Percentiles rank a stretch among this genome's conserved stretches.
Evolutionary conservation across 2,888 invertebrate genomes (phyloP).

Genomic region (Nasonia oneida): DNA sequence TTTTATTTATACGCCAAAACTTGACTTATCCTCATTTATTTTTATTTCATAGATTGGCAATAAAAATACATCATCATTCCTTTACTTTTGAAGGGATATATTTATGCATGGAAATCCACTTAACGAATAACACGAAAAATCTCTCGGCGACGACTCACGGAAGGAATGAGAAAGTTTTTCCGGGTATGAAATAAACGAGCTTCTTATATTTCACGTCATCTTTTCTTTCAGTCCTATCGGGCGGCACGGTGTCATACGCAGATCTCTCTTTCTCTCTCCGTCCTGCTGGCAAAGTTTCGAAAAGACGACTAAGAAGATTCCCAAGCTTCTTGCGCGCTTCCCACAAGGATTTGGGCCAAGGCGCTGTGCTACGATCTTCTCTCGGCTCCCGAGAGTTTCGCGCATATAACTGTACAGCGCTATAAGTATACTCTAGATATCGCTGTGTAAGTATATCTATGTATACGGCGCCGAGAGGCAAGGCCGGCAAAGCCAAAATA

Average conservation of each 20-base stretch:
- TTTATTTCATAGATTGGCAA: background rate
- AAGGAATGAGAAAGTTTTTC: constrained; percentile 38
- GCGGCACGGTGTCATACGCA: constrained; percentile 52
- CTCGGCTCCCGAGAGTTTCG: constrained; percentile 38
- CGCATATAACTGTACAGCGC: background rate
- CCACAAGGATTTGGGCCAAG: constrained; percentile 75
- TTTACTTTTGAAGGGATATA: background rate
- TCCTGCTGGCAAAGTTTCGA: constrained; percentile 38
- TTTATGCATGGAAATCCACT: background rate
- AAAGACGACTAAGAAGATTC: constrained; percentile 71
- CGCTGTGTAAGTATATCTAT: background rate
- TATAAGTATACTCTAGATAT: background rate
- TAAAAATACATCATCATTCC: background rate
- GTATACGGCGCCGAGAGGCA: constrained; percentile 25
- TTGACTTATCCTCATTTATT: background rate
- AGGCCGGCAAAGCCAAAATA: constrained; percentile 74
- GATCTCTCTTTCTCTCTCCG: constrained; percentile 37
- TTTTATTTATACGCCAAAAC: constrained; percentile 23
- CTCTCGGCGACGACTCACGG: background rate
- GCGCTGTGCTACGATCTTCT: constrained; percentile 46
- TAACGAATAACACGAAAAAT: background rate
- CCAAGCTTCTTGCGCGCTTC: constrained; percentile 72
- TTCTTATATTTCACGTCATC: constrained; percentile 30
- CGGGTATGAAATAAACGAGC: background rate
- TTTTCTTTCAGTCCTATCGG: constrained; percentile 38